These are phyloP conservation scores for Cyphomyrmex costatus DNA, from an alignment of 1,140 invertebrate genomes.

Conservation along the genomic window DNA sequence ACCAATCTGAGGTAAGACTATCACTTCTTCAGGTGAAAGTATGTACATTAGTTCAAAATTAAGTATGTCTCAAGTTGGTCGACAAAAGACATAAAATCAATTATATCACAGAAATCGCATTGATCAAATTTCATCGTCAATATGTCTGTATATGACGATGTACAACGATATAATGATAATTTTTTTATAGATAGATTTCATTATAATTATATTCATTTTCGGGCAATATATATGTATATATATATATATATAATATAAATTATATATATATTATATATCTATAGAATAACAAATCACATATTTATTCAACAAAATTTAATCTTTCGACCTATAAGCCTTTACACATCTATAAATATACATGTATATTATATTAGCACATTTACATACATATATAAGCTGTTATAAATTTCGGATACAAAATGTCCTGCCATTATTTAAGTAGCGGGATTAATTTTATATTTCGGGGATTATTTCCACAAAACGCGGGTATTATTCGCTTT, in stretches of 20 bases:
- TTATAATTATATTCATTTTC: slow-evolving; percentile 36
- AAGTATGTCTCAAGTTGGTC: no score
- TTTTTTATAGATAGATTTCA: background rate
- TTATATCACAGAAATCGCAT: no score
- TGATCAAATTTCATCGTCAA: no score
- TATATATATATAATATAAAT: no score
- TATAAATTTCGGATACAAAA: background rate
- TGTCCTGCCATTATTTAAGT: background rate
- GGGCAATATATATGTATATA: background rate
- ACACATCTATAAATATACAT: background rate
- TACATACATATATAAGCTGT: background rate
- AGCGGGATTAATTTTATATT: slow-evolving; percentile 25
- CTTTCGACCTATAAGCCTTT: background rate
- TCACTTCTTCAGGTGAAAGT: no score
- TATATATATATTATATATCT: no score
- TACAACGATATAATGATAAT: no score
- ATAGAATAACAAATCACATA: slow-evolving; percentile 17
- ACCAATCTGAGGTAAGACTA: no score
- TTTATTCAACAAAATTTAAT: background rate
- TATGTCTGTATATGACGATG: no score
- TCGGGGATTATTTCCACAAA: background rate
- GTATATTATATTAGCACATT: background rate
- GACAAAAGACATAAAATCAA: no score
- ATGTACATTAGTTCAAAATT: no score
- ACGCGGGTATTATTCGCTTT: background rate